phyloP scores from a whole-genome alignment of 1,140 invertebrate genomes.

The Dendrolimus kikuchii region DNA sequence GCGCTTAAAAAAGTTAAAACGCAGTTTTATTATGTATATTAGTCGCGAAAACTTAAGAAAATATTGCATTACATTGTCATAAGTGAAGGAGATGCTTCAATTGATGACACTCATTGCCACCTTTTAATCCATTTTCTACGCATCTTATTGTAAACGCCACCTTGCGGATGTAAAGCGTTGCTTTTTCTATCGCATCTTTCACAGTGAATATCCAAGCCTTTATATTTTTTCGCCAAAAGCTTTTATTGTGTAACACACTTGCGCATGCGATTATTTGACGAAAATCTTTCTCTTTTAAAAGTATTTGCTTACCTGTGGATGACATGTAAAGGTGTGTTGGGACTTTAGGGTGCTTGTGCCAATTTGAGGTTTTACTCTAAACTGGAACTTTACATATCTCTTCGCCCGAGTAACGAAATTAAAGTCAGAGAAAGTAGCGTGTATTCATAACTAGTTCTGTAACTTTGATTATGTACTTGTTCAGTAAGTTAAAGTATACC shows the following conservation, averaged over 20 bases:
- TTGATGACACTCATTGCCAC: background rate
- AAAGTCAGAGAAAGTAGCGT: too few species aligned
- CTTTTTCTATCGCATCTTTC: slow-evolving; percentile 12
- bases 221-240: slow-evolving; percentile 21
- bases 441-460: too few species aligned
- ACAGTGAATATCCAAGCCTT: background rate
- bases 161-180: slow-evolving; percentile 22
- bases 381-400: too few species aligned
- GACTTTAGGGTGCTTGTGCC: slow-evolving; percentile 22
- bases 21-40: too few species aligned
- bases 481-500: too few species aligned
- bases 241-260: slow-evolving; percentile 31
- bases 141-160: slow-evolving; percentile 10
- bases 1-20: too few species aligned
- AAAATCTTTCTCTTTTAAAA: slow-evolving; percentile 33
- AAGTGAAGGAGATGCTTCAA: too few species aligned
- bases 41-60: too few species aligned
- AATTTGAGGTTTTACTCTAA: slow-evolving; percentile 1
- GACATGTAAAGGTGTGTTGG: slow-evolving; percentile 32
- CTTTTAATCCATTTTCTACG: background rate
- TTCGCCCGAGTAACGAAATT: too few species aligned
- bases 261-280: slow-evolving; percentile 48
- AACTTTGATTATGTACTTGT: too few species aligned
- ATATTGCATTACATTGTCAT: too few species aligned
- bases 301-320: slow-evolving; percentile 40